Conservation (phyloP, 2,797 vertebrate genomes). For the Pteropus rufus region DNA sequence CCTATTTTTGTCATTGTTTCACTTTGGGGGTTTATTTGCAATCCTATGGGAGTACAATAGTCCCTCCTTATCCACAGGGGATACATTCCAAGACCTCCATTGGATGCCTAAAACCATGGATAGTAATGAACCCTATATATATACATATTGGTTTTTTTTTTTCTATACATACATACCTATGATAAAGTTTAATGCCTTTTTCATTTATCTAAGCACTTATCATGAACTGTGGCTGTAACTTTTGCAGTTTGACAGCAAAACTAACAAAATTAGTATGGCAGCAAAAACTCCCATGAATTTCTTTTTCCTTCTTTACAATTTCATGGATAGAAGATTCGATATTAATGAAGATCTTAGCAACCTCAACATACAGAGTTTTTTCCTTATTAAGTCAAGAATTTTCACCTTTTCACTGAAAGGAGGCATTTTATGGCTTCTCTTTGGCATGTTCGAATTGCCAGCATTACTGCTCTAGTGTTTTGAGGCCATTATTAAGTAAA, state of each 20-base stretch:
- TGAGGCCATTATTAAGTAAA: not conserved
- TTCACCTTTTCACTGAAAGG: not conserved
- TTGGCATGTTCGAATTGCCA: not conserved
- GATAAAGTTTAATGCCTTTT: not conserved
- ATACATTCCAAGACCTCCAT: not conserved
- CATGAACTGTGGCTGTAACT: not conserved
- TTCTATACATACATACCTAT: not conserved
- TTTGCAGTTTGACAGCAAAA: not conserved
- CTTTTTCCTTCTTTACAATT: not conserved
- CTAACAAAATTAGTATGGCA: not conserved
- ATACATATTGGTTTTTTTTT: not conserved
- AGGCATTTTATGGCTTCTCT: not conserved
- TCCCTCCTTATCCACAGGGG: not conserved
- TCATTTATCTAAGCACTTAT: not conserved
- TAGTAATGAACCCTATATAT: not conserved
- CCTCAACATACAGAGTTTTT: not conserved
- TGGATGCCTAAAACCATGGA: not conserved
- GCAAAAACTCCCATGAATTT: not conserved
- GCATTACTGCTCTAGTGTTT: not conserved
- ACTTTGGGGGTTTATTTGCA: not conserved
- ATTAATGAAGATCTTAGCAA: not conserved
- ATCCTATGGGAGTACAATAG: not conserved
- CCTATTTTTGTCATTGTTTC: not conserved
- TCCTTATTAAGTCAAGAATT: not conserved
- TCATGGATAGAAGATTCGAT: not conserved